These are phyloP conservation scores for Halcyon senegalensis DNA, from an alignment of 2,113 vertebrate genomes.

Conservation along the genomic window DNA sequence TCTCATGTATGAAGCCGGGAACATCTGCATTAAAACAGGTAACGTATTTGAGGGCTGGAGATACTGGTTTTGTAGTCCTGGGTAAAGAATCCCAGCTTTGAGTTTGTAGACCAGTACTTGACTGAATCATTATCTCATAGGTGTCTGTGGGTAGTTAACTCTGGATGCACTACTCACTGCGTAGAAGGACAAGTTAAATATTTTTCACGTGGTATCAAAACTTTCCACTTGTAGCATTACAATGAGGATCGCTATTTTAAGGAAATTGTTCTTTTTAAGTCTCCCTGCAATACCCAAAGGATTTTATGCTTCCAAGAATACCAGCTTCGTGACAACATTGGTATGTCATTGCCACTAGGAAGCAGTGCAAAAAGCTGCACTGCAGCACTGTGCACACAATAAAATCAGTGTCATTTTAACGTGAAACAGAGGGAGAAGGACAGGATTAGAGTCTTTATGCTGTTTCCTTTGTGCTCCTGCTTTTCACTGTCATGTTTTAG, in stretches of 20 bases:
- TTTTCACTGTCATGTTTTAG: background rate
- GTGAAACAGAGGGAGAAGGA: background rate
- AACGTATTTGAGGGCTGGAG: background rate
- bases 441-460: background rate
- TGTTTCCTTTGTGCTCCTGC: background rate
- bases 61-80: background rate
- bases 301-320: background rate
- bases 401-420: background rate
- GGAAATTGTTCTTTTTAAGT: constrained; percentile 32
- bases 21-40: background rate
- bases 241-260: constrained; percentile 14
- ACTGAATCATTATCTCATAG: background rate
- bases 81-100: background rate
- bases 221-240: background rate
- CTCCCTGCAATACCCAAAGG: background rate
- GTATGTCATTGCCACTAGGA: background rate
- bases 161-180: background rate
- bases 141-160: background rate
- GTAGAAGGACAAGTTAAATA: constrained; percentile 27
- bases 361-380: background rate
- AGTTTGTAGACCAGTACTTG: background rate
- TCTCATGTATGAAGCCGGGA: background rate
- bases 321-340: background rate
- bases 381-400: background rate
- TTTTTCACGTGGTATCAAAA: constrained; percentile 47